These are phyloP conservation scores for Teleogryllus oceanicus DNA, from an alignment of 2,888 invertebrate genomes.

Conservation along the genomic window DNA sequence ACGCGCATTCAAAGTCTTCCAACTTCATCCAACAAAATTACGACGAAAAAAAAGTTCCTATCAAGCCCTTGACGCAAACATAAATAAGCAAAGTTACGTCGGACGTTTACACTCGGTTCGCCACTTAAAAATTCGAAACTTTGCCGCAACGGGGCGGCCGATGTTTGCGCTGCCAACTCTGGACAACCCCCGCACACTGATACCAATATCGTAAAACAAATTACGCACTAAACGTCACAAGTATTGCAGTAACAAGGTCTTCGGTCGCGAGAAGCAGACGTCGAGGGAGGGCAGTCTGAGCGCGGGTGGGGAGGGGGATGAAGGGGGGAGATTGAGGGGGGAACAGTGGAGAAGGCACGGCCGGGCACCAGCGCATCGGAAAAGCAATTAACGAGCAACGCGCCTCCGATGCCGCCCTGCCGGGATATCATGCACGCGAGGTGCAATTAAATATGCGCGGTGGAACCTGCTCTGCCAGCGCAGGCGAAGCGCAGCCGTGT, in stretches of 20 bases:
- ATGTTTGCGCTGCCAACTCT: not conserved
- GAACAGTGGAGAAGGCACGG: not conserved
- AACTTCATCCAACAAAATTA: too few relatives aligned
- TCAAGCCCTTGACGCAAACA: too few relatives aligned
- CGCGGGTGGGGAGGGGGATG: not conserved
- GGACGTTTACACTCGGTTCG: too few relatives aligned
- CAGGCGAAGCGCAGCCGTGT: too few relatives aligned
- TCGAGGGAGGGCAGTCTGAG: not conserved
- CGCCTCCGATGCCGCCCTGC: not conserved
- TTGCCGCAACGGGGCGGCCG: not conserved
- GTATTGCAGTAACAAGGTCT: not conserved
- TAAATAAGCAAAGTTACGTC: too few relatives aligned
- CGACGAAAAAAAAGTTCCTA: too few relatives aligned
- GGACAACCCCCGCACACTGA: not conserved
- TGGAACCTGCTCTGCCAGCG: not conserved
- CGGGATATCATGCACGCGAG: not conserved
- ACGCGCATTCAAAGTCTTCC: too few relatives aligned
- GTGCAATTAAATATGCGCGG: not conserved
- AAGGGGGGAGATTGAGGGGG: not conserved
- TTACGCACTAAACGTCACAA: constrained; percentile 1
- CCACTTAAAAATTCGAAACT: not conserved
- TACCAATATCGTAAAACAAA: constrained; percentile 10
- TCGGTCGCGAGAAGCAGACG: not conserved
- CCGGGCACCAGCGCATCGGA: not conserved
- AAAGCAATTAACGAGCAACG: not conserved